Conservation (phyloP, 1,140 invertebrate genomes). For the Popillia japonica region DNA sequence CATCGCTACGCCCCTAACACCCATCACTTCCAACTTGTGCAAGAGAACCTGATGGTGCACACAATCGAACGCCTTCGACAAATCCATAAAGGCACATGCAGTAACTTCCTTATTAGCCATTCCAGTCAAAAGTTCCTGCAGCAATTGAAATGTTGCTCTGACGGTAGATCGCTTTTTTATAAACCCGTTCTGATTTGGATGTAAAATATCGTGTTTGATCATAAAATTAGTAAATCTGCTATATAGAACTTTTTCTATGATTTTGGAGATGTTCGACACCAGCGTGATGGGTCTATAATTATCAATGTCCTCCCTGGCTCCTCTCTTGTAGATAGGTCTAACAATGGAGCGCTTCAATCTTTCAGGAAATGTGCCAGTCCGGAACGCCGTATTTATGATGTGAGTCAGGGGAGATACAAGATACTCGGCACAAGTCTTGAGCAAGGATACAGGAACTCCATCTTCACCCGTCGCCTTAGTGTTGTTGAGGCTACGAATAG, state of each 20-base stretch:
- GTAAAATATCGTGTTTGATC: constrained; percentile 7
- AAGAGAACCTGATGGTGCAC: neutral
- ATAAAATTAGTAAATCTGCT: neutral
- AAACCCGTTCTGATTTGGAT: neutral
- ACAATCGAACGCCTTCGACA: neutral
- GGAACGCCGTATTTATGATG: neutral
- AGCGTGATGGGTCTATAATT: constrained; percentile 9
- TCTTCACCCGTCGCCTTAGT: constrained; percentile 1
- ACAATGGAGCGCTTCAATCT: too few relatives aligned
- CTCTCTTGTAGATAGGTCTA: neutral
- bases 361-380: too few relatives aligned
- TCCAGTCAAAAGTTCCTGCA: neutral
- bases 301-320: neutral
- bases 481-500: neutral
- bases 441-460: neutral
- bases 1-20: neutral
- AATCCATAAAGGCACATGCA: neutral
- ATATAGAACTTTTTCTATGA: neutral
- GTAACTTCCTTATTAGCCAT: neutral
- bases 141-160: constrained; percentile 21
- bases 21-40: constrained; percentile 19
- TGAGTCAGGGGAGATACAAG: neutral
- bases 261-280: constrained; percentile 1
- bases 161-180: constrained; percentile 2
- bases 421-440: neutral